Evolutionary conservation across 2,113 vertebrate genomes (phyloP).

Genomic region (Meriones unguiculatus): DNA sequence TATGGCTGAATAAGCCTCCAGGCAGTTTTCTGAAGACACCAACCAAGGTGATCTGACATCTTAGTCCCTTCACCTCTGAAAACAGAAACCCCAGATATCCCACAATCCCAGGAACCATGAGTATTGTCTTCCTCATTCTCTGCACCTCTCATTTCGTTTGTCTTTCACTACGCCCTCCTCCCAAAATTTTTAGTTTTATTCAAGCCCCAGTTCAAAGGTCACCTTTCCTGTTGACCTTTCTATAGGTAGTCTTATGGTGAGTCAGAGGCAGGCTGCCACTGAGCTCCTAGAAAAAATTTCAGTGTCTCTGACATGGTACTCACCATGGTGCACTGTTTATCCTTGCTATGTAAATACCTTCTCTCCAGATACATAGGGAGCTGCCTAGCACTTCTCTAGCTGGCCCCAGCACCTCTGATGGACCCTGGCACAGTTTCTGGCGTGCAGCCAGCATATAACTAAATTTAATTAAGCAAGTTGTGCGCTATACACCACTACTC

Average conservation of each 20-base stretch:
- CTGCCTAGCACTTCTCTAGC: not conserved
- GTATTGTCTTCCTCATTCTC: not conserved
- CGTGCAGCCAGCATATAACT: not conserved
- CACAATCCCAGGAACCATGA: not conserved
- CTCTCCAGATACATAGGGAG: not conserved
- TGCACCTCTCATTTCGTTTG: not conserved
- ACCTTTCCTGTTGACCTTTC: not conserved
- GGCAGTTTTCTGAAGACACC: not conserved
- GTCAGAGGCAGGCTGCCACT: not conserved
- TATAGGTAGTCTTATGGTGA: not conserved
- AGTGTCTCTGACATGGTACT: not conserved
- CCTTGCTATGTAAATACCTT: not conserved
- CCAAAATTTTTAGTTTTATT: slow-evolving; percentile 7
- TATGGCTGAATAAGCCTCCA: not conserved
- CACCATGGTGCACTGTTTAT: not conserved
- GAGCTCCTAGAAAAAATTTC: not conserved
- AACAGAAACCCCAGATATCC: fast-evolving
- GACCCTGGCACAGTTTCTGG: not conserved
- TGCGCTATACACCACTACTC: not conserved
- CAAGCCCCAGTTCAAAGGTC: not conserved
- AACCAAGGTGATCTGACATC: not conserved
- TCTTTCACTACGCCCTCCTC: not conserved
- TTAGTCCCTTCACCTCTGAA: not conserved
- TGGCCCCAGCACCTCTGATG: not conserved
- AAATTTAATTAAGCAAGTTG: slow-evolving; percentile 62